Evolutionary conservation across 2,797 vertebrate species (phyloP).

Genomic region (Buceros bicornis): DNA sequence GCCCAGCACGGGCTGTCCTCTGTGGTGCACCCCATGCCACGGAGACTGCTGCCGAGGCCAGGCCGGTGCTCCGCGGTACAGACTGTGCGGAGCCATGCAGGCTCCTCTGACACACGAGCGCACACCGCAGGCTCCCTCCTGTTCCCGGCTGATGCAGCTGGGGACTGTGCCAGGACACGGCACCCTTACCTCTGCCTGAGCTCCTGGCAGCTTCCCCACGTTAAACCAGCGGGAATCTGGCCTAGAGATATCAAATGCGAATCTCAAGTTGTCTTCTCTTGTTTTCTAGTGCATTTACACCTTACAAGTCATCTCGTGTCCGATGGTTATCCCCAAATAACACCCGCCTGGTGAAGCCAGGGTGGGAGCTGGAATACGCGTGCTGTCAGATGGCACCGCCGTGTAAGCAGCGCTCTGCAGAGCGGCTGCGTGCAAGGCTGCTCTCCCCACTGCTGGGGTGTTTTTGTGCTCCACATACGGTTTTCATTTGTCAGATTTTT

Average conservation of each 20-base stretch:
- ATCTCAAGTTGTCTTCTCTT: neutral
- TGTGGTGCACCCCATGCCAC: neutral
- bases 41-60: neutral
- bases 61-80: neutral
- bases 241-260: neutral
- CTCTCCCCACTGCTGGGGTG: neutral
- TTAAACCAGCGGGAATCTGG: neutral
- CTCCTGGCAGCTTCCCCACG: neutral
- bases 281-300: neutral
- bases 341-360: neutral
- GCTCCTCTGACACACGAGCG: neutral
- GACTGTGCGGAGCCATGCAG: neutral
- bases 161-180: neutral
- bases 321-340: neutral
- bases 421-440: neutral
- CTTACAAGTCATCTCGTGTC: neutral
- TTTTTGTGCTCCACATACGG: neutral
- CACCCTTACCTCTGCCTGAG: neutral
- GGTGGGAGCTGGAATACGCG: neutral
- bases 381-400: neutral
- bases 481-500: conserved; percentile 59
- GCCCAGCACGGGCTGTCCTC: neutral
- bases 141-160: neutral
- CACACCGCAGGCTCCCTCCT: rapidly evolving
- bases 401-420: neutral